Base-by-base conservation (phyloP, 2,113 vertebrate species). In the Tauraco erythrolophus region DNA sequence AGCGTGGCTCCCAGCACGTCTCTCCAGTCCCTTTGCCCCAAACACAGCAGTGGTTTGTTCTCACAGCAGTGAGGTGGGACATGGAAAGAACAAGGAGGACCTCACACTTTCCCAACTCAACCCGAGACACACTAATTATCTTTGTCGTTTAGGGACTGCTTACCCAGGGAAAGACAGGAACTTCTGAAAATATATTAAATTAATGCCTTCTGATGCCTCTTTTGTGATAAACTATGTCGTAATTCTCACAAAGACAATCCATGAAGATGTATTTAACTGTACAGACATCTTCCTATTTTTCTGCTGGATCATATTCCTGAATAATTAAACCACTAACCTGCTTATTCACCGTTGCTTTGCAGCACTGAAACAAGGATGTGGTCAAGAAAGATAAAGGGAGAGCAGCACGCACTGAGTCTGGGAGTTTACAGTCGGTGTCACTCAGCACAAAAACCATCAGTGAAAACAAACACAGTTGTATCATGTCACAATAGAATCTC, bases 351-450 rank as follows among this genome's bases (percentile, higher is more conserved):
- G 45, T 68, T 86, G 64, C 72, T 80, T 46, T 89, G 76, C 89
- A 98, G 96, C 79, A 82, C 48, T 91, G 82, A 97, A 80, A 65
- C 23, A 25, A 91, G 41, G 64, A 58, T 66, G 35, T 28, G 43
- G 64, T 19, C 9, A 2, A 69, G 57, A 46, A 33, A 46, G 41
- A 65, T 22, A 30, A 75, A 75, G 43, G 54, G 45, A 81, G 76
- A 82, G n/a, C 11, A 50, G 54, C 57, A 64, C 31, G 0, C 35
- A 12, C 10, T 35, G 41, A 37, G 37, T 13, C 45, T 2, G 2
- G 31, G 69, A 83, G 37, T 24, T 86, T 58, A 53, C n/a, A 58
- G 3, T 39, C 28, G 27, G 5, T 22, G 5, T 37, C 39, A 21
- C 48, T 21, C 24, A 33, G 35, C 46, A 48, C 33, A n/a, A 37